Evolutionary conservation across 1,140 invertebrate species (phyloP).

Genomic region (Orchestia grillus): DNA sequence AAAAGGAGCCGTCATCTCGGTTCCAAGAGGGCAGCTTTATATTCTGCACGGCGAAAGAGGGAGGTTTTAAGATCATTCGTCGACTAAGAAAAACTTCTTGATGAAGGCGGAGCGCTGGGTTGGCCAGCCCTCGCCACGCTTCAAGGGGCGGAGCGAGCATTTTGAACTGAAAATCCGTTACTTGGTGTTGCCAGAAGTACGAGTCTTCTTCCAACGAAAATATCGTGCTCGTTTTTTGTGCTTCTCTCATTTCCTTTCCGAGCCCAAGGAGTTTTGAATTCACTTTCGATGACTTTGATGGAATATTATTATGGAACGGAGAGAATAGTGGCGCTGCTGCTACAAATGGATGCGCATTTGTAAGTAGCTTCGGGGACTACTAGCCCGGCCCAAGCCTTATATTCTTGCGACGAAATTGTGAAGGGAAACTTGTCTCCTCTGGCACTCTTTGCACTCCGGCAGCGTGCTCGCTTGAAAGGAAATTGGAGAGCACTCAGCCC

Average conservation of each 20-base stretch:
- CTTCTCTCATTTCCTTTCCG: conserved; percentile 51
- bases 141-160: neutral
- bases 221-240: conserved; percentile 45
- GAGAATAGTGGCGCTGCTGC: conserved; percentile 57
- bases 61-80: conserved; percentile 58
- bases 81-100: conserved; percentile 54
- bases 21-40: conserved; percentile 56
- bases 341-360: conserved; percentile 56
- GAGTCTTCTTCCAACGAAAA: conserved; percentile 27
- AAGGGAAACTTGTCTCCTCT: conserved; percentile 42
- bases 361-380: conserved; percentile 54
- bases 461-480: conserved; percentile 45
- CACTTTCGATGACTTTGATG: conserved; percentile 68
- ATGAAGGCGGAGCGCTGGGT: conserved; percentile 22
- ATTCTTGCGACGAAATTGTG: conserved; percentile 35
- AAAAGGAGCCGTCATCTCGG: conserved; percentile 53
- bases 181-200: conserved; percentile 14
- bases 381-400: conserved; percentile 15
- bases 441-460: conserved; percentile 44
- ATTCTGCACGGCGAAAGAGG: conserved; percentile 48
- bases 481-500: conserved; percentile 55
- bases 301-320: conserved; percentile 68
- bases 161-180: conserved; percentile 53
- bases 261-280: conserved; percentile 65
- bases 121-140: neutral